phyloP scores from a whole-genome alignment of 2,888 invertebrate genomes.

The Hyposoter didymator region DNA sequence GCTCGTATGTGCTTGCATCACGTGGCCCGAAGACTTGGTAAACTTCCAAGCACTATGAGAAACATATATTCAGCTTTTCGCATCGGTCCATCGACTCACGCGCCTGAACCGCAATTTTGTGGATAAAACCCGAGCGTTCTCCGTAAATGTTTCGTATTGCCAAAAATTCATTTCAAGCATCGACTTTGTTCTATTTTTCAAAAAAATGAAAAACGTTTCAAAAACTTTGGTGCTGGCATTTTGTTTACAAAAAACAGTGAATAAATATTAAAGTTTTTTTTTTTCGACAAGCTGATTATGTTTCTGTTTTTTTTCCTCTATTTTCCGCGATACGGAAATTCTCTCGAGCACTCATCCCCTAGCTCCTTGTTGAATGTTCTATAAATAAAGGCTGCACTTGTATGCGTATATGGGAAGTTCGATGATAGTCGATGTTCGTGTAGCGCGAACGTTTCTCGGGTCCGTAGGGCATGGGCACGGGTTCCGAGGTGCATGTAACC shows the following conservation, averaged over 20 bases:
- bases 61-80: neutral
- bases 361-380: neutral
- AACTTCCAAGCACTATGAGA: neutral
- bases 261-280: neutral
- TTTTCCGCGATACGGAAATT: neutral
- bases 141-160: neutral
- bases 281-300: neutral
- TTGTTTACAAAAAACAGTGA: neutral
- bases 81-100: constrained; percentile 15
- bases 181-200: too few species aligned
- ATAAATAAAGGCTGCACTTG: neutral
- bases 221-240: too few species aligned
- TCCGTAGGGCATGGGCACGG: neutral
- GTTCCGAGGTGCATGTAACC: constrained; percentile 48
- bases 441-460: constrained; percentile 43
- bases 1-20: constrained; percentile 16
- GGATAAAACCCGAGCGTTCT: neutral
- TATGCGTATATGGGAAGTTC: constrained; percentile 6
- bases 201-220: too few species aligned
- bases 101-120: neutral
- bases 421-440: constrained; percentile 44
- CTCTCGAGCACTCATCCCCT: neutral
- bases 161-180: neutral
- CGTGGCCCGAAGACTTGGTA: neutral
- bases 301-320: neutral